Percentiles rank a stretch among this genome's conserved stretches.
Conservation (phyloP, 2,888 invertebrate genomes). For the Gerris lacustris region DNA sequence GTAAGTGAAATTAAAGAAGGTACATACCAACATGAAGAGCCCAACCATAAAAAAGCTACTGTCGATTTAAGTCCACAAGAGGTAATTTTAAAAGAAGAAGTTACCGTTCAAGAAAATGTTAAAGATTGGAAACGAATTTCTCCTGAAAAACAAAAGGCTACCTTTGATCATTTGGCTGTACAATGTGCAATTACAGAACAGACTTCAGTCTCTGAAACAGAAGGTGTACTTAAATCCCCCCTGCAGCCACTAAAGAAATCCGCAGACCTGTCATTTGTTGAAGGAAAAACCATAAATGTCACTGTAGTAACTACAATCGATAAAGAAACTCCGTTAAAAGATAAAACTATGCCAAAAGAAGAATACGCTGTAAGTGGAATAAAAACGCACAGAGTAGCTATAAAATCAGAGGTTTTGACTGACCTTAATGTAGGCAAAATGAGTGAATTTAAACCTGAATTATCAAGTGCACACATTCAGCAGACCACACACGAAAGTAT, state of each 20-base stretch:
- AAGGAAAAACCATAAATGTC: constrained; percentile 48
- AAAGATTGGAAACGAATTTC: constrained; percentile 35
- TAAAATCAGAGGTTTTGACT: constrained; percentile 46
- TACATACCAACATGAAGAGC: constrained; percentile 27
- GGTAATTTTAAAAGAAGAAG: constrained; percentile 43
- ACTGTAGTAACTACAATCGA: constrained; percentile 40
- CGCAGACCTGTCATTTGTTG: constrained; percentile 42
- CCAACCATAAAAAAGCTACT: constrained; percentile 29
- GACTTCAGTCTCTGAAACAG: constrained; percentile 23
- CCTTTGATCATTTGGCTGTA: constrained; percentile 33
- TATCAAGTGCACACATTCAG: constrained; percentile 37
- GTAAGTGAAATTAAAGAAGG: constrained; percentile 32
- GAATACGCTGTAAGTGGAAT: constrained; percentile 44
- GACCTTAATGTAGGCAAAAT: constrained; percentile 41
- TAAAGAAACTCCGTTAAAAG: constrained; percentile 41
- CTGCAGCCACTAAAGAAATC: constrained; percentile 38
- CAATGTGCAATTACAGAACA: constrained; percentile 26
- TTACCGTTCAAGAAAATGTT: constrained; percentile 39
- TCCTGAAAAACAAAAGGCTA: constrained; percentile 38
- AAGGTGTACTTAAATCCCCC: constrained; percentile 28
- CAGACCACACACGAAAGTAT: constrained; percentile 40
- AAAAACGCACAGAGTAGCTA: constrained; percentile 35
- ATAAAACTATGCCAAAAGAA: constrained; percentile 37
- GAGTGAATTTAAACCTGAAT: constrained; percentile 28
- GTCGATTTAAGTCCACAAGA: constrained; percentile 36